These are phyloP conservation scores for Gandaritis pyraliata DNA, from an alignment of 2,888 invertebrate genomes.

Conservation along the genomic window DNA sequence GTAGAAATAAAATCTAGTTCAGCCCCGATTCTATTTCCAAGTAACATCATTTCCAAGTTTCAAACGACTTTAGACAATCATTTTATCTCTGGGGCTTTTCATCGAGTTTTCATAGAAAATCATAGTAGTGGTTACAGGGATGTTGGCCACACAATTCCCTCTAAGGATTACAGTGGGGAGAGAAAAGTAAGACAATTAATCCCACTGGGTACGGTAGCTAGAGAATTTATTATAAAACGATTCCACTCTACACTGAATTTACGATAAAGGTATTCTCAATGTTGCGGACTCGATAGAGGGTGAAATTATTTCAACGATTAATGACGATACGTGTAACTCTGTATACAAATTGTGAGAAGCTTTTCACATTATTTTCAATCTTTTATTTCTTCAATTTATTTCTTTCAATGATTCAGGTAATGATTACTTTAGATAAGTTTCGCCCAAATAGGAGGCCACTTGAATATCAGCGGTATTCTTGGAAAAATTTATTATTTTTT, in stretches of 20 bases:
- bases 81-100: conserved; percentile 33
- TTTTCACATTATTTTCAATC: background rate
- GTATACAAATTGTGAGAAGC: background rate
- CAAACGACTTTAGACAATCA: conserved; percentile 38
- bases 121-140: conserved; percentile 64
- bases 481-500: too few species aligned
- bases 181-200: conserved; percentile 84
- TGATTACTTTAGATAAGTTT: too few species aligned
- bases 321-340: conserved; percentile 4
- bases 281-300: conserved; percentile 18
- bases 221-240: conserved; percentile 81
- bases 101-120: conserved; percentile 46
- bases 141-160: conserved; percentile 78
- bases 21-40: conserved; percentile 36
- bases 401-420: too few species aligned
- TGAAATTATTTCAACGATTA: conserved; percentile 26
- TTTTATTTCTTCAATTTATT: background rate
- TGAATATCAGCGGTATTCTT: too few species aligned
- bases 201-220: conserved; percentile 70
- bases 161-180: conserved; percentile 75
- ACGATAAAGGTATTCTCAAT: conserved; percentile 33
- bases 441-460: too few species aligned
- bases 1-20: conserved; percentile 36
- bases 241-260: conserved; percentile 53
- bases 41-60: conserved; percentile 41